Conservation (phyloP, 2,888 invertebrate species). For the Athrips mouffetella region DNA sequence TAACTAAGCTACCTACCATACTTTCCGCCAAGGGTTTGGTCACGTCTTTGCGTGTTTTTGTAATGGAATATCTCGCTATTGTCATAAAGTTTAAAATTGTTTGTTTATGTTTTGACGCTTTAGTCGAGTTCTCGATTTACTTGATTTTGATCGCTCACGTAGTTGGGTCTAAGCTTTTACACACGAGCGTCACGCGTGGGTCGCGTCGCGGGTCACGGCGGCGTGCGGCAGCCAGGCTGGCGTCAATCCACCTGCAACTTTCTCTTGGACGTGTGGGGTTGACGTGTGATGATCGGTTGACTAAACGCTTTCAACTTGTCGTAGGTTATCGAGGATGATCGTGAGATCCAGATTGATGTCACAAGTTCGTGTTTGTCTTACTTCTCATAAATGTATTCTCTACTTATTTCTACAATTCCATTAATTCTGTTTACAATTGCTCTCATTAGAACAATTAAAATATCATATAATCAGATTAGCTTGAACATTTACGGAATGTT, state of each 20-base stretch:
- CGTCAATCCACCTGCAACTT: slow-evolving; percentile 37
- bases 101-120: slow-evolving; percentile 33
- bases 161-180: slow-evolving; percentile 41
- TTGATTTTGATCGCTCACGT: slow-evolving; percentile 64
- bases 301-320: slow-evolving; percentile 44
- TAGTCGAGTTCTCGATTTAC: slow-evolving; percentile 38
- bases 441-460: too few species aligned
- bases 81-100: slow-evolving; percentile 36
- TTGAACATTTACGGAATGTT: slow-evolving; percentile 14
- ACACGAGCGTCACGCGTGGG: slow-evolving; percentile 51
- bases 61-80: slow-evolving; percentile 30
- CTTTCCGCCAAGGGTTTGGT: slow-evolving; percentile 36
- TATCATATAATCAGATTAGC: slow-evolving; percentile 9
- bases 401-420: too few species aligned
- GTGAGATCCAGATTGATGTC: slow-evolving; percentile 21
- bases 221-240: background rate
- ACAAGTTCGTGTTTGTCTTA: background rate
- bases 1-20: slow-evolving; percentile 34
- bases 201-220: slow-evolving; percentile 23
- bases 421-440: too few species aligned
- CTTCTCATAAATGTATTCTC: too few species aligned
- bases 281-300: slow-evolving; percentile 26
- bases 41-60: slow-evolving; percentile 36
- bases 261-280: slow-evolving; percentile 48
- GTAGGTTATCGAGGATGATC: slow-evolving; percentile 47